phyloP scores from a whole-genome alignment of 2,888 invertebrate species.

The Xanthorhoe designata region DNA sequence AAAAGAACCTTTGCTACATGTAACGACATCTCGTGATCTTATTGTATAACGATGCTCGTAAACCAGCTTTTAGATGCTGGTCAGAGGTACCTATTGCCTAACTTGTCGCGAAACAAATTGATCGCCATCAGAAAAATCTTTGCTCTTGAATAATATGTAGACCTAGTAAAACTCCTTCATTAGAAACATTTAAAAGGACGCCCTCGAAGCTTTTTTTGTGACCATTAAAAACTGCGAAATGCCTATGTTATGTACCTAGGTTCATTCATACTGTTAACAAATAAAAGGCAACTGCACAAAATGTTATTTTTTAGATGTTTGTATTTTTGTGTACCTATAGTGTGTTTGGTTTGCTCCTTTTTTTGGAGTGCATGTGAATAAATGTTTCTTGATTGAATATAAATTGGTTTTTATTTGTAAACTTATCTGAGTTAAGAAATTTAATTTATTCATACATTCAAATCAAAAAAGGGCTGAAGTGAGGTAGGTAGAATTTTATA shows the following conservation, averaged over 20 bases:
- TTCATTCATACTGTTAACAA: slow-evolving; percentile 5
- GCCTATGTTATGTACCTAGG: neutral
- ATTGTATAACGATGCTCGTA: no score
- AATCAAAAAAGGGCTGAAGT: slow-evolving; percentile 11
- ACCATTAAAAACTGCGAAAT: neutral
- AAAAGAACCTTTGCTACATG: no score
- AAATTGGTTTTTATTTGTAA: slow-evolving; percentile 28
- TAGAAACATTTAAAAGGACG: no score
- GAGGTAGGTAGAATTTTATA: slow-evolving; percentile 26
- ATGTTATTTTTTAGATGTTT: slow-evolving; percentile 56
- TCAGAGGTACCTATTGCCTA: no score
- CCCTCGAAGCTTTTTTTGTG: no score
- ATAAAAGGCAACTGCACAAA: slow-evolving; percentile 55
- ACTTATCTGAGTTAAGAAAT: neutral
- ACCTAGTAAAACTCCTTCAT: no score
- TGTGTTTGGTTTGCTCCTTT: slow-evolving; percentile 82
- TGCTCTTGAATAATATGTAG: no score
- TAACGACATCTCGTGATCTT: no score
- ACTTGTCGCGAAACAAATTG: no score
- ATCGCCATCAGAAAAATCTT: no score
- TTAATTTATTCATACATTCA: neutral
- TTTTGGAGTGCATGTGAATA: slow-evolving; percentile 82
- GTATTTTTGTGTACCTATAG: slow-evolving; percentile 69
- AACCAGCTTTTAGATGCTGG: no score
- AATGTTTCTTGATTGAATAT: slow-evolving; percentile 75